These are phyloP conservation scores for Podarcis siculus DNA, from an alignment of 2,797 vertebrate species.

Conservation along the genomic window DNA sequence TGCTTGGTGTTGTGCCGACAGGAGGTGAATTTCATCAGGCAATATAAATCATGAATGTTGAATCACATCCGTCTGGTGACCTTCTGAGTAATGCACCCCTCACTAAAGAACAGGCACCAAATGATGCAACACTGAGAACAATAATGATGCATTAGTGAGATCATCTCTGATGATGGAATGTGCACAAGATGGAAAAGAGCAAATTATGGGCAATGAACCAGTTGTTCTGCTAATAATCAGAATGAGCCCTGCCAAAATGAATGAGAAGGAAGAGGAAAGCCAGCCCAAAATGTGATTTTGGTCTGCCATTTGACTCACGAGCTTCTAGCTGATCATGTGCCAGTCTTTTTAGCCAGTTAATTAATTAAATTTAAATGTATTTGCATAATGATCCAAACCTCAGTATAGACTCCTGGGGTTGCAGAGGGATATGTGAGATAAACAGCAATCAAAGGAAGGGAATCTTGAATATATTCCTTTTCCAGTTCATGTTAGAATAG, in stretches of 20 bases:
- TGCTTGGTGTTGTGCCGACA: constrained; percentile 16
- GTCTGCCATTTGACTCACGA: neutral
- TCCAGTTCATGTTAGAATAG: neutral
- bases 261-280: neutral
- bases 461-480: neutral
- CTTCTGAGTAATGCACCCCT: constrained; percentile 30
- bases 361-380: neutral
- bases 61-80: constrained; percentile 11
- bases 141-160: constrained; percentile 31
- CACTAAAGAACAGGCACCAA: constrained; percentile 26
- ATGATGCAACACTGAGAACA: constrained; percentile 29
- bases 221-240: constrained; percentile 6
- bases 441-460: neutral
- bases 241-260: neutral
- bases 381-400: neutral
- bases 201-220: constrained; percentile 25
- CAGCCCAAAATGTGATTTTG: neutral
- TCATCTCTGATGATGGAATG: constrained; percentile 20
- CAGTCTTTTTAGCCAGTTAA: neutral
- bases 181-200: constrained; percentile 7
- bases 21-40: neutral
- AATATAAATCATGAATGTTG: constrained; percentile 15
- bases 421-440: too few relatives aligned
- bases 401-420: neutral
- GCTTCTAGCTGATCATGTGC: neutral